These are phyloP conservation scores for Cynoglossus semilaevis DNA, from an alignment of 2,113 vertebrate species.

Conservation along the genomic window DNA sequence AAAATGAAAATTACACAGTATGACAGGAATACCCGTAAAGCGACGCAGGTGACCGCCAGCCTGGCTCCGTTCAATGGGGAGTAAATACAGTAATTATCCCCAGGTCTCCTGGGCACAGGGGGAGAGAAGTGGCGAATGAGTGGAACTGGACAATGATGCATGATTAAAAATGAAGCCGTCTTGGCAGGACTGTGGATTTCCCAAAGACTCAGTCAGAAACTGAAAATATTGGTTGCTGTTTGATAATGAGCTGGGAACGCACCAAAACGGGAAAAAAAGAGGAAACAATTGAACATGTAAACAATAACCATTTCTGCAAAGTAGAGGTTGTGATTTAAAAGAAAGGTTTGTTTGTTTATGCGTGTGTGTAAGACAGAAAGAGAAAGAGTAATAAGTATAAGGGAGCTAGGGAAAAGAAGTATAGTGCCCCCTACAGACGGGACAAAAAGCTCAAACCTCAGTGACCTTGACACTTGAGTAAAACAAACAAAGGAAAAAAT, in stretches of 20 bases:
- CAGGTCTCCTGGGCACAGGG: slow-evolving; percentile 35
- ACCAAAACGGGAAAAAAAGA: slow-evolving; percentile 53
- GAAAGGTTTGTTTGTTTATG: too few species aligned
- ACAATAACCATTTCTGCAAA: slow-evolving; percentile 20
- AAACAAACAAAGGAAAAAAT: slow-evolving; percentile 15
- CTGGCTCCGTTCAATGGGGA: slow-evolving; percentile 53
- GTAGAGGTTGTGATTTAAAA: not conserved
- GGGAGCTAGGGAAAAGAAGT: slow-evolving; percentile 30
- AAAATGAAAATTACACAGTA: slow-evolving; percentile 69
- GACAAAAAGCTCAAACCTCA: slow-evolving; percentile 30
- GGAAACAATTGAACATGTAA: slow-evolving; percentile 26
- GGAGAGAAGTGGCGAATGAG: slow-evolving; percentile 17
- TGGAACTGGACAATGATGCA: slow-evolving; percentile 44
- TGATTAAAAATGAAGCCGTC: slow-evolving; percentile 34
- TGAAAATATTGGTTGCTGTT: slow-evolving; percentile 63
- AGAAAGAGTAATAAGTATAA: too few species aligned
- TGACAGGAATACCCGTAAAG: slow-evolving; percentile 61
- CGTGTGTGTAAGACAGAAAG: too few species aligned
- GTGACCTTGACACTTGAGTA: slow-evolving; percentile 30
- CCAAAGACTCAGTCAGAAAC: slow-evolving; percentile 26
- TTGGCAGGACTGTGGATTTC: slow-evolving; percentile 28
- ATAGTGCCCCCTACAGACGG: slow-evolving; percentile 65
- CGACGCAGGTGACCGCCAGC: slow-evolving; percentile 72
- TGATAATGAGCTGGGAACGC: slow-evolving; percentile 49
- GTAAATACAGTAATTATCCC: slow-evolving; percentile 69